Base-by-base conservation (phyloP, 2,888 invertebrate genomes). In the Eudiplozoon nipponicum region DNA sequence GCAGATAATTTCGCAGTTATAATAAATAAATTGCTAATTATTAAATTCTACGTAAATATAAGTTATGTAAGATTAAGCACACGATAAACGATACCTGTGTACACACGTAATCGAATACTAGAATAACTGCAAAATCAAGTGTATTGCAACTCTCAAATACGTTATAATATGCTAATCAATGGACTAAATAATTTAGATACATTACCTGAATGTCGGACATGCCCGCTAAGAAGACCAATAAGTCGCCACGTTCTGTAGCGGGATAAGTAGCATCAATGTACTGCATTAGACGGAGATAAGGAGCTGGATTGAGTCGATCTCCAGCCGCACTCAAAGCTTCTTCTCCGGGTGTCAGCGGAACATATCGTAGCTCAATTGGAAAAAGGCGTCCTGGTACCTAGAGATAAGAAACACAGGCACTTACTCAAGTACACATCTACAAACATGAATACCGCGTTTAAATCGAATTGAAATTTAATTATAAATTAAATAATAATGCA, bases 171-270 rank as follows among this genome's bases (percentile, higher is more conserved):
- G n/a, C n/a, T n/a, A n/a, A n/a, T n/a, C n/a, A 26, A 26, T 7
- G 33, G 7, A 13, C 13, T 33, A 11, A 11, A 33, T 7, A 33
- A 33, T 7, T 33, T 7, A 7, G 7, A 33, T n/a, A 13, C 7
- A 4, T 7, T 7, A 35, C 35, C 54, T 54, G 54, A 42, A 90
- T 86, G 61, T 86, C 86, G 53, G 73, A 72, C 50, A 78, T 72
- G 1, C 86, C 90, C 48, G 81, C 81, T 49, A 90, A 66, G 58
- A 94, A 94, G 53, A 98, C 70, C 3, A 94, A 61, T 11, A 86
- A 65, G 59, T 98, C 94, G 0, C 94, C 94, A 50, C 76, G 67
- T 59, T 84, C 80, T 20, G 67, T 67, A 38, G 61, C 70, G 45
- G 73, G 69, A 63, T 75, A 80, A 13, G 18, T 42, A 22, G 15